A percentile compares a stretch with the other conserved stretches of the same genome.
phyloP scores from a whole-genome alignment of 2,888 invertebrate genomes.

The Ichneumoninae sp. region DNA sequence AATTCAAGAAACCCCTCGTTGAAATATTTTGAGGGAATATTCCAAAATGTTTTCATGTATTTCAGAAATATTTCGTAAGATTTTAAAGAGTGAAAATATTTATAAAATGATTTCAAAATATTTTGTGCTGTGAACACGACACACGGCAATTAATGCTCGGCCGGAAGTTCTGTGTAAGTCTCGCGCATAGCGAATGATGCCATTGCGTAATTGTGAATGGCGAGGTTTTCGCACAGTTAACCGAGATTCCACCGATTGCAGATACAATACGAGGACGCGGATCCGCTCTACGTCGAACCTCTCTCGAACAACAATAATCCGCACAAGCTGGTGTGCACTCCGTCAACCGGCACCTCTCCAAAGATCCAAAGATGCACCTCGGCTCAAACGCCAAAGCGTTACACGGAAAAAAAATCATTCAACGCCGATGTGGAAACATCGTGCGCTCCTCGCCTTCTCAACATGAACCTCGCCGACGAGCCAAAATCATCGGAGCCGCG shows the following conservation, averaged over 20 bases:
- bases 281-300: slow-evolving; percentile 71
- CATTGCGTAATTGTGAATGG: background rate
- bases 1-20: too few species aligned
- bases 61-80: too few species aligned
- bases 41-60: too few species aligned
- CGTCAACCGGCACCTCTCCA: slow-evolving; percentile 39
- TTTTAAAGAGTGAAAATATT: too few species aligned
- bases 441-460: background rate
- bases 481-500: background rate
- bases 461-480: slow-evolving; percentile 43
- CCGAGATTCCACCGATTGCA: slow-evolving; percentile 51
- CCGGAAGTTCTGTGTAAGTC: too few species aligned
- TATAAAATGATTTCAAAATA: too few species aligned
- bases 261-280: slow-evolving; percentile 76
- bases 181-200: background rate
- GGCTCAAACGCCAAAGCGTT: slow-evolving; percentile 52
- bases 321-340: slow-evolving; percentile 39
- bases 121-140: too few species aligned
- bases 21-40: too few species aligned
- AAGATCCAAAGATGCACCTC: slow-evolving; percentile 17
- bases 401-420: slow-evolving; percentile 21
- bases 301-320: slow-evolving; percentile 72
- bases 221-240: background rate
- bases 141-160: too few species aligned
- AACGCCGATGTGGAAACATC: background rate